Conservation (phyloP, 2,888 invertebrate species). For the Scaptomyza polygonia region DNA sequence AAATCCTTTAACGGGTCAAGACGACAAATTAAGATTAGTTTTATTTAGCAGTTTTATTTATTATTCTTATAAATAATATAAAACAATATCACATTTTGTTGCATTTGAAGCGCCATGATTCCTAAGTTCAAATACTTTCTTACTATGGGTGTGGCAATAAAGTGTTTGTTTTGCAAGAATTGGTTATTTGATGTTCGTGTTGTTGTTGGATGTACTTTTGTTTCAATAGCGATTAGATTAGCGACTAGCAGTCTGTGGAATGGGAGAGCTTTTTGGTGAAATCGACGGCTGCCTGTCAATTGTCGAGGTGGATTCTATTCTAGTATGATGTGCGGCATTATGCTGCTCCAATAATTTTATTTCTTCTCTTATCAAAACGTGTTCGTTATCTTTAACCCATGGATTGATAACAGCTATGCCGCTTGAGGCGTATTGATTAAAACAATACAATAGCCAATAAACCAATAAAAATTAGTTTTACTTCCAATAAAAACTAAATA, state of each 20-base stretch:
- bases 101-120: conserved; percentile 24
- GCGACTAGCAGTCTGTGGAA: conserved; percentile 25
- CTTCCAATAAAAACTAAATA: conserved; percentile 82
- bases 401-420: conserved; percentile 42
- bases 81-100: conserved; percentile 20
- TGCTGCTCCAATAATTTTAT: conserved; percentile 53
- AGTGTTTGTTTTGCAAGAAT: conserved; percentile 44
- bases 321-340: conserved; percentile 8
- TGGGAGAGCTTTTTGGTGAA: conserved; percentile 54
- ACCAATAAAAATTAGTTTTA: conserved; percentile 82
- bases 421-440: conserved; percentile 70
- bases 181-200: no score
- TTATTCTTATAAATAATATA: conserved; percentile 63
- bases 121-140: not conserved
- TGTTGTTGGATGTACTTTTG: conserved; percentile 59
- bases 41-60: conserved; percentile 70
- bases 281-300: conserved; percentile 48
- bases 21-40: conserved; percentile 75
- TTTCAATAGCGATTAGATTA: conserved; percentile 76
- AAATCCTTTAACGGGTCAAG: conserved; percentile 75
- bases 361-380: conserved; percentile 40
- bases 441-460: conserved; percentile 77
- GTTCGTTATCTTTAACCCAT: conserved; percentile 56
- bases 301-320: conserved; percentile 7
- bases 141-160: conserved; percentile 80